Conservation (phyloP, 2,113 vertebrate genomes). For the Pedetes capensis region DNA sequence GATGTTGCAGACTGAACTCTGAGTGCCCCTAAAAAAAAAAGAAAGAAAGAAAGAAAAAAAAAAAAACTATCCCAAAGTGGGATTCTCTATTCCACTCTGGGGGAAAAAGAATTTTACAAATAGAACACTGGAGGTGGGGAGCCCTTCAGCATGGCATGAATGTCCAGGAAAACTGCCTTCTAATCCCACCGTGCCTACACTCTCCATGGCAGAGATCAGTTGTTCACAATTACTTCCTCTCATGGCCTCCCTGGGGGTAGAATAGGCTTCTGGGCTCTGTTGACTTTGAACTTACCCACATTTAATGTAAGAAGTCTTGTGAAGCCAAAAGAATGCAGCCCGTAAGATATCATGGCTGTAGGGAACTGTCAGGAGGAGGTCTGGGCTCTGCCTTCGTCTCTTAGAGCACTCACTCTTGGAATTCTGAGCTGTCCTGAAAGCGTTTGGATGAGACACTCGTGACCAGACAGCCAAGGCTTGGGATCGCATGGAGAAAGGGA, state of each 20-base stretch:
- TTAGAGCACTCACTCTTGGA: not conserved
- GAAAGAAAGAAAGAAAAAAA: too few relatives aligned
- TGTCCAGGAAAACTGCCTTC: not conserved
- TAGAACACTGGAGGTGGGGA: not conserved
- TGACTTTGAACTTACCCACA: not conserved
- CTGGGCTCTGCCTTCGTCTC: not conserved
- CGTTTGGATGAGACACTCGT: not conserved
- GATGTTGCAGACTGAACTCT: conserved; percentile 10
- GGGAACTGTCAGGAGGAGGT: not conserved
- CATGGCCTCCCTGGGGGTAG: not conserved
- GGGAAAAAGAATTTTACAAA: not conserved
- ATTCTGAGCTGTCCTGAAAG: not conserved
- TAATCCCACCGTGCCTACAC: not conserved
- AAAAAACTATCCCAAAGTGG: not conserved
- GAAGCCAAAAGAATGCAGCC: not conserved
- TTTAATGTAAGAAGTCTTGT: not conserved
- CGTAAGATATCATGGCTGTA: not conserved
- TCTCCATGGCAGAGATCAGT: not conserved
- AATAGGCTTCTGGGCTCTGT: not conserved
- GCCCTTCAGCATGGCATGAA: not conserved
- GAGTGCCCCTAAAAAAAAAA: not conserved
- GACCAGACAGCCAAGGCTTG: fast-evolving
- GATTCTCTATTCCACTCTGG: not conserved
- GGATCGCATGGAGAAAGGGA: fast-evolving
- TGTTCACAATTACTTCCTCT: not conserved